These are phyloP conservation scores for Hymenochirus boettgeri DNA, from an alignment of 2,113 vertebrate genomes.

Conservation along the genomic window DNA sequence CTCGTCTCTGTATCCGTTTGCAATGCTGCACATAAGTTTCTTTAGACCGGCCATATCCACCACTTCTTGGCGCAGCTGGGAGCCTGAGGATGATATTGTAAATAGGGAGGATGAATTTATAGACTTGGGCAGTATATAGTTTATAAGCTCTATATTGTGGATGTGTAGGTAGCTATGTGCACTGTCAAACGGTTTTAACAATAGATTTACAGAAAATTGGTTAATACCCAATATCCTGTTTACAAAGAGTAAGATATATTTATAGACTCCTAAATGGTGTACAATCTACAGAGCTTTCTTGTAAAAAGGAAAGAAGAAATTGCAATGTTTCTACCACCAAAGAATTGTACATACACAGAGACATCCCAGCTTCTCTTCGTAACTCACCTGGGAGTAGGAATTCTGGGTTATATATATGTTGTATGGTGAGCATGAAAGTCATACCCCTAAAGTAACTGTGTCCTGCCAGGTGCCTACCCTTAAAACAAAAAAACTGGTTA, in stretches of 20 bases:
- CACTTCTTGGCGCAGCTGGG: constrained; percentile 69
- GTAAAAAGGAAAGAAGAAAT: constrained; percentile 14
- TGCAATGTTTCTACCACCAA: too few species aligned
- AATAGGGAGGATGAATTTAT: constrained; percentile 73
- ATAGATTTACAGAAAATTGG: not conserved
- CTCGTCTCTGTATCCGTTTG: constrained; percentile 79
- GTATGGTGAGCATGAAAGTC: too few species aligned
- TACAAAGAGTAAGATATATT: constrained; percentile 3
- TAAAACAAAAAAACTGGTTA: too few species aligned
- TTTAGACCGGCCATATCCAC: constrained; percentile 74
- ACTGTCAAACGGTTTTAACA: not conserved
- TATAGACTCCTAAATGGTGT: not conserved
- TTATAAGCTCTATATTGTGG: not conserved
- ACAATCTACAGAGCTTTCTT: constrained; percentile 19
- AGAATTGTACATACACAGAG: too few species aligned
- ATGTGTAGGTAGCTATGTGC: not conserved
- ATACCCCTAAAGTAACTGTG: too few species aligned
- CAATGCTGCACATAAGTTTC: constrained; percentile 63
- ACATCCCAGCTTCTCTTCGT: too few species aligned
- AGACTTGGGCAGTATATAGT: constrained; percentile 55
- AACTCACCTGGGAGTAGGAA: too few species aligned
- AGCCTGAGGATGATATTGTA: constrained; percentile 71
- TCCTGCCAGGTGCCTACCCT: too few species aligned
- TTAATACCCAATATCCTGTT: constrained; percentile 9
- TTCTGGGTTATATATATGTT: too few species aligned